phyloP scores from a whole-genome alignment of 2,797 vertebrate species.

The Limosa lapponica region DNA sequence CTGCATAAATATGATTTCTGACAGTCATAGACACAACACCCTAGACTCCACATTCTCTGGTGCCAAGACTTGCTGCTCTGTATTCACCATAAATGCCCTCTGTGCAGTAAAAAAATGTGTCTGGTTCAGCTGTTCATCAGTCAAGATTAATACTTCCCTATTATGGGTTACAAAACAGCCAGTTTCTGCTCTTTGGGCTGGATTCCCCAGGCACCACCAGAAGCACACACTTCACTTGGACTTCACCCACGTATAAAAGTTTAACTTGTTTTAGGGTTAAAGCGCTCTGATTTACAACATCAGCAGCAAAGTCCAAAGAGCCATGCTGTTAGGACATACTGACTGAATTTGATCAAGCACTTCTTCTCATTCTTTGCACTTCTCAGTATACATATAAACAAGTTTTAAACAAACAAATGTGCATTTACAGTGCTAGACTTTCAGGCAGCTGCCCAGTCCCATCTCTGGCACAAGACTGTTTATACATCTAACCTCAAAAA shows the following conservation, averaged over 20 bases:
- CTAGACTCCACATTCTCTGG: not conserved
- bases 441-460: not conserved
- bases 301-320: constrained; percentile 26
- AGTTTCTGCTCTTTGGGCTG: not conserved
- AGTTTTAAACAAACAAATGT: constrained; percentile 30
- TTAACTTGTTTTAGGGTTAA: constrained; percentile 19
- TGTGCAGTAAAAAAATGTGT: not conserved
- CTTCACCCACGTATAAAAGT: not conserved
- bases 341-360: not conserved
- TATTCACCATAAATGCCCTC: not conserved
- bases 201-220: not conserved
- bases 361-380: not conserved
- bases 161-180: not conserved
- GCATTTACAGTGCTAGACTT: not conserved
- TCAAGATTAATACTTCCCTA: not conserved
- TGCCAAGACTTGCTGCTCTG: not conserved
- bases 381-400: not conserved
- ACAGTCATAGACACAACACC: not conserved
- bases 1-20: not conserved
- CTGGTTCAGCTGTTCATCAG: not conserved
- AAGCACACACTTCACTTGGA: not conserved
- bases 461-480: not conserved
- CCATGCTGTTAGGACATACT: accelerated
- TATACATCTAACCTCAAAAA: not conserved
- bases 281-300: not conserved